Conservation (phyloP, 2,888 invertebrate species). For the Cryptocheilus praepositus region DNA sequence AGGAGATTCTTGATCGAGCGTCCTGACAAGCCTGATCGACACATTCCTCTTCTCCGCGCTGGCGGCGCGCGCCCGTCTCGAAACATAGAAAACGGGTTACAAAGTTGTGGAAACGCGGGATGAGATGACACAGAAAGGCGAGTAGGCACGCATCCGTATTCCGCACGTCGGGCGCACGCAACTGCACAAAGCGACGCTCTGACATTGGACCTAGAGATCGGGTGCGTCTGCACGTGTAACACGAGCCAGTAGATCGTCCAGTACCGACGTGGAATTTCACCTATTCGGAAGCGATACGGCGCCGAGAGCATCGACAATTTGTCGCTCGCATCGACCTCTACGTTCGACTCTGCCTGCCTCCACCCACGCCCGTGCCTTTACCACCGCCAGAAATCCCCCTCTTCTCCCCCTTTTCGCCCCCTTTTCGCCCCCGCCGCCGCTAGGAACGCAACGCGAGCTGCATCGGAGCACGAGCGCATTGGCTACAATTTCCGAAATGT, state of each 20-base stretch:
- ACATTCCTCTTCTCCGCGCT: no score
- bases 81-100: no score
- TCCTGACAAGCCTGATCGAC: no score
- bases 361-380: no score
- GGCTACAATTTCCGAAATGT: slow-evolving; percentile 58
- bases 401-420: no score
- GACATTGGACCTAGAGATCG: slow-evolving; percentile 3
- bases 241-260: slow-evolving; percentile 16
- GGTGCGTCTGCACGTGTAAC: not conserved
- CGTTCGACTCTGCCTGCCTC: no score
- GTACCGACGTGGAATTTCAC: slow-evolving; percentile 31
- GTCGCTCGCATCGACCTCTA: slow-evolving; percentile 42
- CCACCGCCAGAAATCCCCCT: no score
- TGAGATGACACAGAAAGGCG: no score
- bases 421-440: not conserved
- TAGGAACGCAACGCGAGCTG: slow-evolving; percentile 43
- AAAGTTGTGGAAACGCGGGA: no score
- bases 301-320: slow-evolving; percentile 46
- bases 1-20: no score
- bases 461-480: slow-evolving; percentile 37
- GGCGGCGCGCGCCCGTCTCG: no score
- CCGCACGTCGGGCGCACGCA: not conserved
- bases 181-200: slow-evolving; percentile 3
- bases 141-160: no score
- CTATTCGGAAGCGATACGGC: slow-evolving; percentile 26